Conservation (phyloP, 2,113 vertebrate species). For the Chauna torquata region DNA sequence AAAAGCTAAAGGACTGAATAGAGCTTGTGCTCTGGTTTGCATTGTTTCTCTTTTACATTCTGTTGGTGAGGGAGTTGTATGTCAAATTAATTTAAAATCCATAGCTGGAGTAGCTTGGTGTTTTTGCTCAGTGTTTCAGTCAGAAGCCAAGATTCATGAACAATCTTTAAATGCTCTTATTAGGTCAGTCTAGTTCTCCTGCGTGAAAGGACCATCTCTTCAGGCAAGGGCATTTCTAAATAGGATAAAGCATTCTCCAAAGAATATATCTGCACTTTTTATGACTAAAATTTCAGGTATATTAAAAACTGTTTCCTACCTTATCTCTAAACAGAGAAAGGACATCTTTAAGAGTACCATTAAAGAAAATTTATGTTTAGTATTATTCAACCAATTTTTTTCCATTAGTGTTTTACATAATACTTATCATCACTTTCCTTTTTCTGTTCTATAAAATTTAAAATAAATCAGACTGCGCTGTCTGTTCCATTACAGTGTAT, state of each 20-base stretch:
- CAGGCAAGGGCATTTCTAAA: not conserved
- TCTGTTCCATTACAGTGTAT: not conserved
- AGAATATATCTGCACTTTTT: not conserved
- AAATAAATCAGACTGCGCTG: not conserved
- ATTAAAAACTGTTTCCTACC: not conserved
- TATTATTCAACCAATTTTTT: not conserved
- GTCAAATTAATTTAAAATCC: slow-evolving; percentile 27
- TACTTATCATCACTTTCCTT: not conserved
- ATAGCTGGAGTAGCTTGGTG: not conserved
- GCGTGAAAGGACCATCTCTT: not conserved
- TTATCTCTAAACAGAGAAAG: not conserved
- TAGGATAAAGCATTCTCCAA: not conserved
- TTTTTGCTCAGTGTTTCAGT: not conserved
- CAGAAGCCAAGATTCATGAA: not conserved
- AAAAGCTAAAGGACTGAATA: not conserved
- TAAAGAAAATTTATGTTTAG: not conserved
- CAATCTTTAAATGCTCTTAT: not conserved
- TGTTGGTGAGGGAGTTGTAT: not conserved
- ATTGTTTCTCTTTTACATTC: not conserved
- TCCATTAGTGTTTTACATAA: not conserved
- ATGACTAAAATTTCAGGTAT: not conserved
- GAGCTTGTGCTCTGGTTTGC: not conserved
- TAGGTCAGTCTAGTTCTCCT: not conserved
- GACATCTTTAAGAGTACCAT: not conserved
- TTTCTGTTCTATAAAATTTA: not conserved